phyloP scores from a whole-genome alignment of 2,113 vertebrate species.

The Dicaeum eximium region DNA sequence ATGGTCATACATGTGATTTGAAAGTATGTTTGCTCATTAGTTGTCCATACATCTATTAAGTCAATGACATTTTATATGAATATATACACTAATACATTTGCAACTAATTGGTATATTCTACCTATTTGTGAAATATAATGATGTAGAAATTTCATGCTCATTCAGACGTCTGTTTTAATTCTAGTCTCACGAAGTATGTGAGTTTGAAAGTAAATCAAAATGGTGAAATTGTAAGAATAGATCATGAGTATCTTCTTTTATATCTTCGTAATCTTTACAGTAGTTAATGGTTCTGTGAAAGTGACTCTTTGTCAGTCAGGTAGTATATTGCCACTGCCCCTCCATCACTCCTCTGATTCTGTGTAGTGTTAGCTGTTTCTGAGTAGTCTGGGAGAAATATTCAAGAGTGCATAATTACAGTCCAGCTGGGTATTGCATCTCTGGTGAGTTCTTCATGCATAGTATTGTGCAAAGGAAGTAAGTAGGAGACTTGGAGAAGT shows the following conservation, averaged over 20 bases:
- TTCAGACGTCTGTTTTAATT: not conserved
- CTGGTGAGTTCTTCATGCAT: not conserved
- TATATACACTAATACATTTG: not conserved
- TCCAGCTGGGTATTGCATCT: not conserved
- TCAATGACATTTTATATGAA: not conserved
- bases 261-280: not conserved
- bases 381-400: not conserved
- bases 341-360: not conserved
- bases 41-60: not conserved
- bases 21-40: not conserved
- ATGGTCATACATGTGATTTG: not conserved
- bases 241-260: not conserved
- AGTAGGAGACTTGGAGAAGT: not conserved
- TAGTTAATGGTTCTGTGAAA: not conserved
- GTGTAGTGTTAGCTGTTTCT: not conserved
- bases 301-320: not conserved
- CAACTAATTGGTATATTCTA: not conserved
- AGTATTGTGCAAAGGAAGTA: not conserved
- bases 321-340: not conserved
- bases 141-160: not conserved
- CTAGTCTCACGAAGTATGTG: not conserved
- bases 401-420: not conserved
- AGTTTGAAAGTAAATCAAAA: not conserved
- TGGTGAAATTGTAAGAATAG: not conserved
- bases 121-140: not conserved